These are phyloP conservation scores for Equus przewalskii DNA, from an alignment of 2,113 vertebrate species.

Conservation along the genomic window DNA sequence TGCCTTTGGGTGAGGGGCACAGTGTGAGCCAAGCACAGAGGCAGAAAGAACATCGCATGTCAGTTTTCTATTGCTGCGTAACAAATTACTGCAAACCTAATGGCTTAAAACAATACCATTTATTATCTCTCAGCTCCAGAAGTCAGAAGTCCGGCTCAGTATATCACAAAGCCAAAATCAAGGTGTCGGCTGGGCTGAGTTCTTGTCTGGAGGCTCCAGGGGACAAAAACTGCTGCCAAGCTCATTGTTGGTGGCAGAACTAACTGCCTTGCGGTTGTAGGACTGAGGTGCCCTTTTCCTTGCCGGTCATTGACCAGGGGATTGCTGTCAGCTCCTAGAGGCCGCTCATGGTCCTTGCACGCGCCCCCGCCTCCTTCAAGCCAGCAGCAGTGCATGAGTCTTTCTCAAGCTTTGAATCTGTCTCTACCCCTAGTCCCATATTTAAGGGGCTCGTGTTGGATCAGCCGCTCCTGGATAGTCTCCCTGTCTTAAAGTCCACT, in stretches of 20 bases:
- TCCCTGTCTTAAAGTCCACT: not conserved
- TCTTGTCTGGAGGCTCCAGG: not conserved
- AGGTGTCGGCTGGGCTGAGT: not conserved
- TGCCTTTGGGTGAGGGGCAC: not conserved
- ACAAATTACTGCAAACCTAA: not conserved
- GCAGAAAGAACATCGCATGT: not conserved
- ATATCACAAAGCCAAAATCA: not conserved
- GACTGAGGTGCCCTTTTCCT: not conserved
- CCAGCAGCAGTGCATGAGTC: not conserved
- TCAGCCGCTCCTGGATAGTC: not conserved
- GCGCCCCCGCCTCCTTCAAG: not conserved
- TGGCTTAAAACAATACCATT: accelerated
- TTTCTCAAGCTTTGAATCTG: not conserved
- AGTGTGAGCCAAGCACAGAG: not conserved
- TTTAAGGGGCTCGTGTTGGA: not conserved
- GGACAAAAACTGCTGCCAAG: not conserved
- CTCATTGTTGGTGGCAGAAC: not conserved
- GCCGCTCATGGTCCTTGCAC: not conserved
- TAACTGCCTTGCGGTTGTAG: not conserved
- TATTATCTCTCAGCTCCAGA: not conserved
- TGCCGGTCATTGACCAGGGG: not conserved
- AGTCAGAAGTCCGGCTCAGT: not conserved
- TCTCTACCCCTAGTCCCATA: not conserved
- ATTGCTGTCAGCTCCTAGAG: not conserved
- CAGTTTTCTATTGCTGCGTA: not conserved